A percentile compares a stretch with the other conserved stretches of the same genome.
Conservation (phyloP, 1,140 invertebrate species). For the Vanessa atalanta region DNA sequence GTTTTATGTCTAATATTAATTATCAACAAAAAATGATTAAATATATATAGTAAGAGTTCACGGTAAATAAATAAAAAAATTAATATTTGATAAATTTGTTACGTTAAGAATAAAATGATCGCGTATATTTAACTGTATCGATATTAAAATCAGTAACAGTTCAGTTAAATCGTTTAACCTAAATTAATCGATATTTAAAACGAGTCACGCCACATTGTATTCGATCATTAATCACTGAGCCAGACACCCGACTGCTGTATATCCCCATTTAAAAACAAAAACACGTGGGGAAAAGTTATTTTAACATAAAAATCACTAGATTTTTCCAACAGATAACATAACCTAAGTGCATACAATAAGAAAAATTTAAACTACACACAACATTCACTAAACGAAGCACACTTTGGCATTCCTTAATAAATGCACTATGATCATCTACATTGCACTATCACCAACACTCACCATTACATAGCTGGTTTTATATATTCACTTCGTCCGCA, state of each 20-base stretch:
- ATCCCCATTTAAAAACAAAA: slow-evolving; percentile 57
- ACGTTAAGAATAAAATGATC: background rate
- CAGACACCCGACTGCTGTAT: slow-evolving; percentile 39
- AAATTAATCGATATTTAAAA: background rate
- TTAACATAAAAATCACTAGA: slow-evolving; percentile 36
- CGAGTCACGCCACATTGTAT: background rate
- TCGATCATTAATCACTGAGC: slow-evolving; percentile 6
- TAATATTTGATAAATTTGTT: background rate
- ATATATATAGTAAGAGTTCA: too few relatives aligned
- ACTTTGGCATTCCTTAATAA: slow-evolving; percentile 3
- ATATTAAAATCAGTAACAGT: slow-evolving; percentile 1
- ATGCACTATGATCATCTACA: slow-evolving; percentile 18
- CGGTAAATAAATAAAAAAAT: too few relatives aligned
- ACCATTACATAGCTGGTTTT: slow-evolving; percentile 70
- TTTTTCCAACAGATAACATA: slow-evolving; percentile 39
- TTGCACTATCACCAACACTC: slow-evolving; percentile 52
- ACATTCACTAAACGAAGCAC: slow-evolving; percentile 42
- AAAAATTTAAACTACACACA: background rate
- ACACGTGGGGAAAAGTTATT: slow-evolving; percentile 47
- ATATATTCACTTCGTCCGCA: slow-evolving; percentile 50
- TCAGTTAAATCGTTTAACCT: background rate
- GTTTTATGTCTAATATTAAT: too few relatives aligned
- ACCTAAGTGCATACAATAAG: slow-evolving; percentile 6
- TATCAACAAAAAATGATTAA: too few relatives aligned
- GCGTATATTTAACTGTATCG: background rate